Percentiles rank a stretch among this genome's conserved stretches.
Evolutionary conservation across 1,140 invertebrate species (phyloP).

Genomic region (Phymorhynchus buccinoides): DNA sequence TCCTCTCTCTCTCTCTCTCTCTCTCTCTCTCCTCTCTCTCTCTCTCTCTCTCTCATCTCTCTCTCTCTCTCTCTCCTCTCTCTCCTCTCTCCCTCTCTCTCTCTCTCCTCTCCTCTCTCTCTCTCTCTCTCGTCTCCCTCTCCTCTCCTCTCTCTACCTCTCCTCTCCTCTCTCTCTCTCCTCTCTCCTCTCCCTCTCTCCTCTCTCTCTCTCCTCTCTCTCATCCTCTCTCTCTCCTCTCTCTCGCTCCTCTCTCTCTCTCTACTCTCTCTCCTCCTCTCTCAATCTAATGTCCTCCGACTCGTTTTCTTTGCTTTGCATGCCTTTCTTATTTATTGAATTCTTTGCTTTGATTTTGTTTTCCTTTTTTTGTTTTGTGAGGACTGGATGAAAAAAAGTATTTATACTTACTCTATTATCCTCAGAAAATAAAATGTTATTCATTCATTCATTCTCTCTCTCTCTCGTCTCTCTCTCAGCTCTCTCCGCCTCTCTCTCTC

Average conservation of each 20-base stretch:
- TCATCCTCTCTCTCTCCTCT: neutral
- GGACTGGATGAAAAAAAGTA: too few species aligned
- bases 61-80: neutral
- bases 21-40: neutral
- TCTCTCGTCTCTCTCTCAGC: too few species aligned
- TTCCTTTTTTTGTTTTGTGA: too few species aligned
- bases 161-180: neutral
- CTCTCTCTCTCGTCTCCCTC: neutral
- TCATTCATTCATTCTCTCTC: too few species aligned
- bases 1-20: neutral
- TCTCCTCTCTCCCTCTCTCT: neutral
- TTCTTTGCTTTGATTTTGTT: too few species aligned
- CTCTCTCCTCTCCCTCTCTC: neutral
- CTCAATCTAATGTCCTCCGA: too few species aligned
- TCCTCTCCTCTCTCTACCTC: neutral
- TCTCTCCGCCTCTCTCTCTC: too few species aligned
- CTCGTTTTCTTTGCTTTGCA: too few species aligned
- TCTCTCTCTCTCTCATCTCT: slow-evolving; percentile 8
- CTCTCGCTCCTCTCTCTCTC: neutral
- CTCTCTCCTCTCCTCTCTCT: neutral
- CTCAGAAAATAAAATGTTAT: too few species aligned
- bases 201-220: slow-evolving; percentile 13
- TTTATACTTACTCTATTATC: too few species aligned
- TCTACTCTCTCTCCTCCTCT: neutral
- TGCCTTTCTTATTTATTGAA: too few species aligned